phyloP scores from a whole-genome alignment of 2,888 invertebrate species.

The Pseudococcus longispinus region DNA sequence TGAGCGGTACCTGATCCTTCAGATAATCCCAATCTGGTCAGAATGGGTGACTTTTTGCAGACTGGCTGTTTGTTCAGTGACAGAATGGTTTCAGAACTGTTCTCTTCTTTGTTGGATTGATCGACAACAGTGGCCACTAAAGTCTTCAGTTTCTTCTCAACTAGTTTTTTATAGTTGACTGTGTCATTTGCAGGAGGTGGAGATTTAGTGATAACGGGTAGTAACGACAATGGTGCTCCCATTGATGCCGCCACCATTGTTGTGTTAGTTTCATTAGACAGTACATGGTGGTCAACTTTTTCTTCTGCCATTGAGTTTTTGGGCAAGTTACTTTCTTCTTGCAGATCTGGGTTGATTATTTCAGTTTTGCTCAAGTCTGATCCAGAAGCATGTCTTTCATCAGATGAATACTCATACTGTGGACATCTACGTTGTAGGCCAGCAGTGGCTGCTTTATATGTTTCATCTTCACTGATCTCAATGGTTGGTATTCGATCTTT shows the following conservation, averaged over 20 bases:
- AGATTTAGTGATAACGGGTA: too few species aligned
- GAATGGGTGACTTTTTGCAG: slow-evolving; percentile 49
- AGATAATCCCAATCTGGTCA: slow-evolving; percentile 80
- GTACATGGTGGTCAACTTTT: not conserved
- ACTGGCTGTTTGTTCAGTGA: not conserved
- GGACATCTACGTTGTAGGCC: not conserved
- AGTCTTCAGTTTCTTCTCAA: not conserved
- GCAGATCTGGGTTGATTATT: not conserved
- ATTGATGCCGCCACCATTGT: too few species aligned
- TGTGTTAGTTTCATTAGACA: not conserved
- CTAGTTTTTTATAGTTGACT: too few species aligned
- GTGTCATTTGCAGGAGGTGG: too few species aligned
- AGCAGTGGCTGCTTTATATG: slow-evolving; percentile 1
- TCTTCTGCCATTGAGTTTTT: not conserved
- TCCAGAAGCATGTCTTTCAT: slow-evolving; percentile 49
- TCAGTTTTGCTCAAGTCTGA: slow-evolving; percentile 50
- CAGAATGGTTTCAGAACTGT: too few species aligned
- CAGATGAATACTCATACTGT: slow-evolving; percentile 39
- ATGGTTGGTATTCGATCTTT: slow-evolving; percentile 51
- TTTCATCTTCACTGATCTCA: slow-evolving; percentile 52
- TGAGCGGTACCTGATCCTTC: slow-evolving; percentile 84
- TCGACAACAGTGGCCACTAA: not conserved
- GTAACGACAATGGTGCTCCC: too few species aligned
- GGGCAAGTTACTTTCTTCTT: not conserved
- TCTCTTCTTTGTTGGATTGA: not conserved